phyloP scores from a whole-genome alignment of 2,797 vertebrate genomes.

The Bradypodion ventrale region DNA sequence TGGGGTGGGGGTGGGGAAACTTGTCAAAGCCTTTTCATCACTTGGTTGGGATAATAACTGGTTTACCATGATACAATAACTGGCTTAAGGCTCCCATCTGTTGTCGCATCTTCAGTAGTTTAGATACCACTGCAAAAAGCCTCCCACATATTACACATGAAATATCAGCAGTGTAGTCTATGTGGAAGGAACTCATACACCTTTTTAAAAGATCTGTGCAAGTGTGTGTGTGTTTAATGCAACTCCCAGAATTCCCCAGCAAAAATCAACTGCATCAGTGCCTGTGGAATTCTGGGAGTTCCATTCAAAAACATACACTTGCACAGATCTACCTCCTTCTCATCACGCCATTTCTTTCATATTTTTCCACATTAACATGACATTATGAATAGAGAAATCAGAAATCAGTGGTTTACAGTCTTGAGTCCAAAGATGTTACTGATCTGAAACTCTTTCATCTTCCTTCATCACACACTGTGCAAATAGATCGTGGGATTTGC shows the following conservation, averaged over 20 bases:
- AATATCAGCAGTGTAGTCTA: not conserved
- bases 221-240: too few relatives aligned
- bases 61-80: not conserved
- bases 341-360: not conserved
- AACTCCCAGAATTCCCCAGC: too few relatives aligned
- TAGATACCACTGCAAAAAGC: not conserved
- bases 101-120: not conserved
- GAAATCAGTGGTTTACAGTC: not conserved
- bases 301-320: not conserved
- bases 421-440: not conserved
- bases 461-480: not conserved
- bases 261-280: not conserved
- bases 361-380: not conserved
- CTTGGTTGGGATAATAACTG: not conserved
- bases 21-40: not conserved
- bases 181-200: not conserved
- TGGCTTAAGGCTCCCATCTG: not conserved
- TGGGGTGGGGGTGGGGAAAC: not conserved
- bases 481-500: not conserved
- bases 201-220: too few relatives aligned
- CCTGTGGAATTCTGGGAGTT: not conserved
- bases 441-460: not conserved
- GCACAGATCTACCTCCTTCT: not conserved
- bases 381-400: too few relatives aligned
- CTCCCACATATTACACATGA: not conserved